Percentiles rank a stretch among this genome's conserved stretches.
Evolutionary conservation across 2,888 invertebrate species (phyloP).

Genomic region (Achlya flavicornis): DNA sequence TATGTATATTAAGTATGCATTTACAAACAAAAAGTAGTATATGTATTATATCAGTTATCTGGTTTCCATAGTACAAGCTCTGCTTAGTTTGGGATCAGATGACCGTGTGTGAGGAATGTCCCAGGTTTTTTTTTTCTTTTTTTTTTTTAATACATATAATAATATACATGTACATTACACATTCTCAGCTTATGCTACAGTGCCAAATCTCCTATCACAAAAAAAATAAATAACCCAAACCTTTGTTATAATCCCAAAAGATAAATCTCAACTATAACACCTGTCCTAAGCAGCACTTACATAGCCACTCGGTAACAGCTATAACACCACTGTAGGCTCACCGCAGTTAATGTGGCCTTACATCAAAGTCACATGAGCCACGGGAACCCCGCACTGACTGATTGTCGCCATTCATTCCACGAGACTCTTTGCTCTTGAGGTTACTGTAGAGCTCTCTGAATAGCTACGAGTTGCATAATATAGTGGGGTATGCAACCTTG

Average conservation of each 20-base stretch:
- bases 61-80: too few species aligned
- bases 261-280: not conserved
- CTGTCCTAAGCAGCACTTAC: not conserved
- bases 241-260: not conserved
- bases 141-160: too few species aligned
- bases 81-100: too few species aligned
- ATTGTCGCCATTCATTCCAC: constrained; percentile 6
- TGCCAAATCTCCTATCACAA: too few species aligned
- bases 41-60: too few species aligned
- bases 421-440: constrained; percentile 1
- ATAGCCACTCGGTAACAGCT: not conserved
- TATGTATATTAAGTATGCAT: too few species aligned
- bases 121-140: too few species aligned
- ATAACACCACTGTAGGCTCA: not conserved
- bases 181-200: too few species aligned
- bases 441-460: not conserved
- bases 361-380: not conserved
- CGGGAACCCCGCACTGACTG: not conserved
- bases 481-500: not conserved
- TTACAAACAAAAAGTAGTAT: too few species aligned
- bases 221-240: too few species aligned
- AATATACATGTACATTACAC: too few species aligned
- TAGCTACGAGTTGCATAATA: not conserved
- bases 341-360: not conserved
- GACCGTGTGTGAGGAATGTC: too few species aligned